phyloP scores from a whole-genome alignment of 2,888 invertebrate genomes.

The Melanostoma mellinum region DNA sequence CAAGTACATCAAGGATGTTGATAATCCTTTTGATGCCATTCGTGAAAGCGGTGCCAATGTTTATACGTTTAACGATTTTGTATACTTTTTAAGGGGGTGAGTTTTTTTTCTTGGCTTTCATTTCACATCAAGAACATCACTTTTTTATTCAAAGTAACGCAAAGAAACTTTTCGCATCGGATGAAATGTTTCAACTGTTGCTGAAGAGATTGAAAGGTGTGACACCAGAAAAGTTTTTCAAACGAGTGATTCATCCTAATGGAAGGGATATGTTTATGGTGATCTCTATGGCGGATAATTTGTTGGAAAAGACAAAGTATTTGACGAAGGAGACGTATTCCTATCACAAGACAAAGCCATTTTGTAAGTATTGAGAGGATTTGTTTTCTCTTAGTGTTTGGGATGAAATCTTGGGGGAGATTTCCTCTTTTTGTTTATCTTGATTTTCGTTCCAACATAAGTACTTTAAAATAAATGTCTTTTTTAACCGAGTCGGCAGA shows the following conservation, averaged over 20 bases:
- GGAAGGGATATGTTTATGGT: conserved; percentile 58
- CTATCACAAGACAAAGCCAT: conserved; percentile 58
- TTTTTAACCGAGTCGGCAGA: too few species aligned
- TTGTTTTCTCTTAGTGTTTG: not conserved
- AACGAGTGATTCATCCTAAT: conserved; percentile 53
- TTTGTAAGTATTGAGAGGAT: conserved; percentile 49
- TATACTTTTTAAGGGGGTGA: conserved; percentile 54
- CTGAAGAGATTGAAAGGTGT: conserved; percentile 35
- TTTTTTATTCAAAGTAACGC: conserved; percentile 38
- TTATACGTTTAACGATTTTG: conserved; percentile 51
- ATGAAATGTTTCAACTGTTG: conserved; percentile 47
- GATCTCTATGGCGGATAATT: conserved; percentile 47
- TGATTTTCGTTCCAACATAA: too few species aligned
- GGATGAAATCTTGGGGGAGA: too few species aligned
- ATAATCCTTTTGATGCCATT: conserved; percentile 52
- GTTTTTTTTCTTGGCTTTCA: not conserved
- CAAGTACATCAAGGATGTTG: conserved; percentile 31
- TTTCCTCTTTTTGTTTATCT: too few species aligned
- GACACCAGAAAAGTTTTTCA: conserved; percentile 43
- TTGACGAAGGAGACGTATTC: conserved; percentile 59
- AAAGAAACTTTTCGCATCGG: conserved; percentile 50
- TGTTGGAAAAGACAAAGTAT: conserved; percentile 57
- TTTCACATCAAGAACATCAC: not conserved
- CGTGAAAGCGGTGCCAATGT: conserved; percentile 31
- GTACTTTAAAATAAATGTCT: too few species aligned